Evolutionary conservation across 2,797 vertebrate genomes (phyloP).

Genomic region (Malacoraja senta): DNA sequence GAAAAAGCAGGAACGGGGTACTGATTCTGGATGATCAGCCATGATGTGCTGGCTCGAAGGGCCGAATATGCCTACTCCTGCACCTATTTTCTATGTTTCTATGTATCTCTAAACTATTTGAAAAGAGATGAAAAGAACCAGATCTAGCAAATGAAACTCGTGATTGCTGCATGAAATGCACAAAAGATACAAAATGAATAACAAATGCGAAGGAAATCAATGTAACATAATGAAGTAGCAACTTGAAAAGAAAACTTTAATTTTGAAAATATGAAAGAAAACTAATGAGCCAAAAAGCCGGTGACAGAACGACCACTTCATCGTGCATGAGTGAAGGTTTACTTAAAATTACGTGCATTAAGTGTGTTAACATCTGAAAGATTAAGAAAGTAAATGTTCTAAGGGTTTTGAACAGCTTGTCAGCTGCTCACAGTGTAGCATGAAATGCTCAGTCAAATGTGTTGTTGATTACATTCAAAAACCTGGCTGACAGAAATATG

Average conservation of each 20-base stretch:
- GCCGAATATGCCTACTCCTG: too few species aligned
- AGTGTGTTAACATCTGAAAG: not conserved
- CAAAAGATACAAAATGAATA: not conserved
- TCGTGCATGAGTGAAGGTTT: not conserved
- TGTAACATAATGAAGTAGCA: not conserved
- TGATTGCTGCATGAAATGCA: not conserved
- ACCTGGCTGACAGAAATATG: not conserved
- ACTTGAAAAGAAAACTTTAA: not conserved
- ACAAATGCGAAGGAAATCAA: not conserved
- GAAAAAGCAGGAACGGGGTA: too few species aligned
- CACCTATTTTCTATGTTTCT: too few species aligned
- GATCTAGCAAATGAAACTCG: not conserved
- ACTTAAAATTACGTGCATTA: not conserved
- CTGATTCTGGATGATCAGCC: too few species aligned
- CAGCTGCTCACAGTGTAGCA: not conserved
- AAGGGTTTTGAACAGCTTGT: not conserved
- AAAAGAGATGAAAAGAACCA: not conserved
- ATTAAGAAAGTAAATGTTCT: not conserved
- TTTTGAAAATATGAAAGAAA: not conserved
- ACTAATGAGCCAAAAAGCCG: not conserved
- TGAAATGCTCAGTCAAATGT: conserved; percentile 16
- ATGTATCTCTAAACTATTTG: not conserved
- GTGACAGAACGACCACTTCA: not conserved
- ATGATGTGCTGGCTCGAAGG: too few species aligned
- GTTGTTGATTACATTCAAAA: not conserved